These are phyloP conservation scores for Vollenhovia emeryi DNA, from an alignment of 1,140 invertebrate species.

Conservation along the genomic window DNA sequence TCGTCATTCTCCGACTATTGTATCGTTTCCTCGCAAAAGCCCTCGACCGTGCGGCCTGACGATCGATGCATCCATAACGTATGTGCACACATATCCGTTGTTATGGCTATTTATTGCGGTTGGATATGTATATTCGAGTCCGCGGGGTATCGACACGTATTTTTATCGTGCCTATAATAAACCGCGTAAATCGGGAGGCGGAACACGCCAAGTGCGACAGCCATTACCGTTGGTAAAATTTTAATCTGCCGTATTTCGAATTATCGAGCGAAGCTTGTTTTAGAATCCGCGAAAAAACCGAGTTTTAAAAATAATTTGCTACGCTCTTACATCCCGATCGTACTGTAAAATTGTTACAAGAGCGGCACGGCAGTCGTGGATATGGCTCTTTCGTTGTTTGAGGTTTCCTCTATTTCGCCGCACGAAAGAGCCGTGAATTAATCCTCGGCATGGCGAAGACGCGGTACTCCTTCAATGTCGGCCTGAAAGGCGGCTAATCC, in stretches of 20 bases:
- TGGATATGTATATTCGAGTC: neutral
- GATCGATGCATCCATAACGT: conserved; percentile 57
- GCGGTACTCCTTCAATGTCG: conserved; percentile 52
- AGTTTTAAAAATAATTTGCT: neutral
- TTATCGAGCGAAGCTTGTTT: neutral
- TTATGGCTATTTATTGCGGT: conserved; percentile 70
- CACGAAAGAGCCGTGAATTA: conserved; percentile 36
- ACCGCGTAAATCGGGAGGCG: neutral
- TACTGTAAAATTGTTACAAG: neutral
- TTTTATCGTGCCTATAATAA: conserved; percentile 11
- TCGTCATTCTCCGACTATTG: conserved; percentile 78
- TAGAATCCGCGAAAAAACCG: neutral
- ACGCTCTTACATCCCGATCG: neutral
- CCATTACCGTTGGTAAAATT: neutral
- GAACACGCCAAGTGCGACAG: neutral
- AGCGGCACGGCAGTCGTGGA: neutral
- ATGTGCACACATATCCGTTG: conserved; percentile 46
- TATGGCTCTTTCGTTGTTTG: neutral
- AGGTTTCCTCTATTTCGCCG: conserved; percentile 27
- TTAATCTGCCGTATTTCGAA: neutral
- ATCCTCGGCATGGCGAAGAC: conserved; percentile 37
- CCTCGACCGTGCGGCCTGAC: conserved; percentile 62
- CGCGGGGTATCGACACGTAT: neutral
- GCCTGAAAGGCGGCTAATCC: conserved; percentile 51
- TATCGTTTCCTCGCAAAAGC: conserved; percentile 74